Percentiles rank a stretch among this genome's conserved stretches.
phyloP scores from a whole-genome alignment of 2,113 vertebrate genomes.

The Chrysochloris asiatica region DNA sequence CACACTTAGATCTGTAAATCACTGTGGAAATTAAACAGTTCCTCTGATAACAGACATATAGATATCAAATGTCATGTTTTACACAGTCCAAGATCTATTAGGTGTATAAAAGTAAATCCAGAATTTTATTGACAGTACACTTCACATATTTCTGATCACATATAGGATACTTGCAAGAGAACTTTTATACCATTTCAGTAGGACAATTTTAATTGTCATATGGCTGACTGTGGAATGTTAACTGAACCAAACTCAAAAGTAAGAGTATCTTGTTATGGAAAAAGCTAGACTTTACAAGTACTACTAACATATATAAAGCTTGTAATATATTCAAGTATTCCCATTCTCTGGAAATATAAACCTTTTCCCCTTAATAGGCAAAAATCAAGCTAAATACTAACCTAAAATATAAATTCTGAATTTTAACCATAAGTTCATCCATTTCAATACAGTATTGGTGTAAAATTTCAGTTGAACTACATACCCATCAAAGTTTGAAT shows the following conservation, averaged over 20 bases:
- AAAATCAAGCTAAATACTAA: constrained; percentile 23
- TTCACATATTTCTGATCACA: neutral
- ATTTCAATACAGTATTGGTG: neutral
- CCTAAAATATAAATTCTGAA: neutral
- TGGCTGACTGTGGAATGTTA: neutral
- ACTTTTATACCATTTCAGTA: neutral
- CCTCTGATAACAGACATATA: neutral
- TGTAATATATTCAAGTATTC: neutral
- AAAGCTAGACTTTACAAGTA: neutral
- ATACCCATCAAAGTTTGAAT: neutral
- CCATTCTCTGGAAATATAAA: neutral
- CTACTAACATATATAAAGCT: neutral
- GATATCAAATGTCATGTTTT: neutral
- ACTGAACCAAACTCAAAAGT: too few species aligned
- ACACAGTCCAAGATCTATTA: neutral
- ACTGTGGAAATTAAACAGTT: neutral
- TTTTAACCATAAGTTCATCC: neutral
- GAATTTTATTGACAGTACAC: neutral
- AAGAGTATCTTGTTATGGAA: neutral
- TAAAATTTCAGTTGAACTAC: neutral
- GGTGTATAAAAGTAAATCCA: neutral
- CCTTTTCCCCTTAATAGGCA: neutral
- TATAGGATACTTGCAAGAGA: neutral
- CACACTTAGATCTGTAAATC: neutral
- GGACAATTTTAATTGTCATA: neutral